Evolutionary conservation across 2,888 invertebrate genomes (phyloP), one percentile per base, ranked within the genome.

Genomic region (Amphipoea oculea): DNA sequence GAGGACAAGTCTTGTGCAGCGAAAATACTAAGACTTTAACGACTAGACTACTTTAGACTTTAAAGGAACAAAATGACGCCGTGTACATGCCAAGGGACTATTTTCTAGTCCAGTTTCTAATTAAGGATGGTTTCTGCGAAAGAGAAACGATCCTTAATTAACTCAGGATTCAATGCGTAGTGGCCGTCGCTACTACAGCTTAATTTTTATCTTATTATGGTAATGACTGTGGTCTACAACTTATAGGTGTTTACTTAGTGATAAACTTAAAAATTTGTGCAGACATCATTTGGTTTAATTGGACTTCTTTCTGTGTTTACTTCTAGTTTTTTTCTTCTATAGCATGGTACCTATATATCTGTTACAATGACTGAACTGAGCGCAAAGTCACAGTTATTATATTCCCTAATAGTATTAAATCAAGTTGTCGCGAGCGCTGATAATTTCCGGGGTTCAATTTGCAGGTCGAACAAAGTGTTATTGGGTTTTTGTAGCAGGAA

Each of bases 71-170:
- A n/a, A 66, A 57, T 75, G 20, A 54, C 12, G 36, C 20, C 54
- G 4, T 65, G 23, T 54, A 36, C 36, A 54, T 69, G 45, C 11
- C 6, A 78, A 54, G 0, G 12, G 7, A n/a, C n/a, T 54, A 63
- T 70, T 78, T 78, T 45, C n/a, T 36, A 54, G 17, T 17, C 20
- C 7, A 36, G 11, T n/a, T 45, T 63, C 42, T 69, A 62, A 68
- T 62, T 78, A 68, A 51, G 23, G 9, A 40, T 68, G 9, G 57
- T 78, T 67, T 17, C 17, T 78, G 23, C 4, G 23, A 51, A 60
- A 48, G 5, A 45, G 63, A 54, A 20, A 63, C 36, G n/a, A 65
- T 36, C 36, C 70, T 70, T 45, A 70, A 70, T 79, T 65, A 79
- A 54, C 20, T 36, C 63, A 70, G 42, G 11, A 77, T 77, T 69